Evolutionary conservation across 2,888 invertebrate genomes (phyloP).

Genomic region (Campoplex capitator): DNA sequence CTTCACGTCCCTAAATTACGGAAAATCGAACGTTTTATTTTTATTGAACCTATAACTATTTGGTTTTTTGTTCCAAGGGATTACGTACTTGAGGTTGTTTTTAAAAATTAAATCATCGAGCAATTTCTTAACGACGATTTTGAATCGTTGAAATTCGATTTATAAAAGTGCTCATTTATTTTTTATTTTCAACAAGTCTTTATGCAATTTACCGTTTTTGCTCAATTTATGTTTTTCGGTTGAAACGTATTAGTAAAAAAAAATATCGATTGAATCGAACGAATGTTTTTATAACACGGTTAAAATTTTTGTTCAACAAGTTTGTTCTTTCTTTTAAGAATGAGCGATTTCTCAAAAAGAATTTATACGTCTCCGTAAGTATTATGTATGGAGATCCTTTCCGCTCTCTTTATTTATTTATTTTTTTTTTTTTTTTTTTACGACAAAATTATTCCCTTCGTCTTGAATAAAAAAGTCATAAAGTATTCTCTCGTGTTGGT

Average conservation of each 20-base stretch:
- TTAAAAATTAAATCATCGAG: neutral
- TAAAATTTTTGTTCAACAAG: neutral
- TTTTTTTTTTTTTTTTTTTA: neutral
- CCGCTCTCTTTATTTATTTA: too few species aligned
- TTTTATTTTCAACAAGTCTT: neutral
- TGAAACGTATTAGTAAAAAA: neutral
- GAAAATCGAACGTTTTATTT: neutral
- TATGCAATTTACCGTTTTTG: too few species aligned
- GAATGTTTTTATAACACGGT: neutral
- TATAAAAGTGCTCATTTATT: neutral
- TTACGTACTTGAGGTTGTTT: neutral
- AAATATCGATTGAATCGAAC: neutral
- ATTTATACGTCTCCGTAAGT: neutral
- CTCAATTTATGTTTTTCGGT: too few species aligned
- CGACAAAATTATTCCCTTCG: neutral
- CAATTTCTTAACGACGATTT: neutral
- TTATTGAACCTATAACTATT: neutral
- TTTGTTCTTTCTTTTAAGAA: neutral
- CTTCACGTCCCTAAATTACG: neutral
- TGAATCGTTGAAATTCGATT: neutral
- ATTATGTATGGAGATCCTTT: neutral
- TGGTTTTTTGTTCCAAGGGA: neutral
- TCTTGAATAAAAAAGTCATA: slow-evolving; percentile 15
- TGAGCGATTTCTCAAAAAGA: neutral
- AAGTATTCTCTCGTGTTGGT: neutral